Base-by-base conservation (phyloP, 2,888 invertebrate species). In the Branchipolynoe longqiensis region DNA sequence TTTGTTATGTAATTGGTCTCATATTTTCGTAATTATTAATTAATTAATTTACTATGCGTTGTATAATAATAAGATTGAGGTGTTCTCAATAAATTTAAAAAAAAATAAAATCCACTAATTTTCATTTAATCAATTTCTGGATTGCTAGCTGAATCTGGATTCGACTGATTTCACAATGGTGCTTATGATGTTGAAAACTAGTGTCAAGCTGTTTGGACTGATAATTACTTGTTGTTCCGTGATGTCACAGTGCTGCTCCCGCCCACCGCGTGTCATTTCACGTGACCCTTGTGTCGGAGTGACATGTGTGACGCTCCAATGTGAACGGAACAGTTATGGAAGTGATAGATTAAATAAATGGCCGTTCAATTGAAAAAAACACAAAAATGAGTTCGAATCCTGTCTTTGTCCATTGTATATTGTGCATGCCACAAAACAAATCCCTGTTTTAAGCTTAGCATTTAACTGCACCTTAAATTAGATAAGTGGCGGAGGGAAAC, bases 141-240 rank as follows among this genome's bases (percentile, higher is more conserved):
- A n/a, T n/a, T 58, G 56, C 38, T 58, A 56, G 54, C 12, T 78
- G 18, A 33, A 33, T 25, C 41, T 69, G 69, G 18, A 48, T 58
- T 82, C 38, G 58, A 36, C 58, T 82, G 82, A 82, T 82, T 82
- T 82, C 82, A 82, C 25, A n/a, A 82, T 82, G 82, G 82, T 82
- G 82, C 82, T 82, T 82, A 82, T 58, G 82, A 58, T 82, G 82
- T 82, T 82, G 22, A 54, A 31, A 82, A 56, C 58, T 82, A 82
- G 56, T 31, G 41, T 48, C 48, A 48, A 41, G 28, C 48, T 78
- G 41, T 78, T 78, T 78, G 78, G 48, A 8, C 14, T 31, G n/a
- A 48, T 78, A 54, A 31, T 41, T 25, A n/a, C 78, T 78, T 48
- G 6, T 78, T 48, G 31, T 78, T 41, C 48, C 54, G 31, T 62